Evolutionary conservation across 2,797 vertebrate genomes (phyloP).

Genomic region (Florisuga fusca): DNA sequence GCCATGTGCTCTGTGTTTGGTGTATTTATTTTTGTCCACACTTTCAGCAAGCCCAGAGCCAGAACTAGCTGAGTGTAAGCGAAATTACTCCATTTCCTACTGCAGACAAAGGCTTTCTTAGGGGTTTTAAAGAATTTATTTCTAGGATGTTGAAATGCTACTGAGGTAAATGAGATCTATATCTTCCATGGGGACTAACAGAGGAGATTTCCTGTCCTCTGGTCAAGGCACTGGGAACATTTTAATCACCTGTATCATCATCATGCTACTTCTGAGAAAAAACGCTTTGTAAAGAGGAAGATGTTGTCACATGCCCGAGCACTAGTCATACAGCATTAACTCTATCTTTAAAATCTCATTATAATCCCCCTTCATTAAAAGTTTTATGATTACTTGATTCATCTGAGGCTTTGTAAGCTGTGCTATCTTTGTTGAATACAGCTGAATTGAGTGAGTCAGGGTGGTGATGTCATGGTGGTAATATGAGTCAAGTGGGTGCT

Average conservation of each 20-base stretch:
- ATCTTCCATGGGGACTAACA: not conserved
- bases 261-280: not conserved
- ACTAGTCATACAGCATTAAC: not conserved
- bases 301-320: not conserved
- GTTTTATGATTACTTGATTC: slow-evolving; percentile 19
- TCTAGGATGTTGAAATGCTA: not conserved
- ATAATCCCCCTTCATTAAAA: not conserved
- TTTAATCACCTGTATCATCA: not conserved
- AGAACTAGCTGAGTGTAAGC: not conserved
- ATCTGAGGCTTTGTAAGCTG: not conserved
- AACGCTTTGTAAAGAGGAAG: not conserved
- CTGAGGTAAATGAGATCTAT: not conserved
- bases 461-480: not conserved
- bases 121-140: not conserved
- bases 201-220: not conserved
- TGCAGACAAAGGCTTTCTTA: not conserved
- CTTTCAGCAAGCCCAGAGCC: not conserved
- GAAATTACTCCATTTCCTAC: not conserved
- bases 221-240: not conserved
- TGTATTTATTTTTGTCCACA: slow-evolving; percentile 44
- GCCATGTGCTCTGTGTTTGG: not conserved
- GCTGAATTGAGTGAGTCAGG: slow-evolving; percentile 10
- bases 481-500: not conserved
- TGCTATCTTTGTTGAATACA: not conserved
- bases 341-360: not conserved